These are phyloP conservation scores for Madoqua kirkii DNA, from an alignment of 2,113 vertebrate genomes.

Conservation along the genomic window DNA sequence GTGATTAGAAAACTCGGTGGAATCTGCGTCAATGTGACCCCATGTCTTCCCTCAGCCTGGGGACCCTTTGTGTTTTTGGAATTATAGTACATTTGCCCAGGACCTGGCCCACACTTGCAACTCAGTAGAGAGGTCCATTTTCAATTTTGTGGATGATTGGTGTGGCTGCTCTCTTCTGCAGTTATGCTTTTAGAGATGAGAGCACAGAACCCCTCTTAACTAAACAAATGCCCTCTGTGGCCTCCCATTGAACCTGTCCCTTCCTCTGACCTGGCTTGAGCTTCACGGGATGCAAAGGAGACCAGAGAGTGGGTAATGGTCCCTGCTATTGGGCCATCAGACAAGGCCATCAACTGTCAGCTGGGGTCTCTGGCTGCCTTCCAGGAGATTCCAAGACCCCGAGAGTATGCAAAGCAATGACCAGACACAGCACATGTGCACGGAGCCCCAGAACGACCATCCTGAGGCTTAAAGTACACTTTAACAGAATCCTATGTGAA, in stretches of 20 bases:
- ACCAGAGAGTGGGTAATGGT: neutral
- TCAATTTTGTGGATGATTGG: neutral
- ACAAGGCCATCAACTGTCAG: neutral
- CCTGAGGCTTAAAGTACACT: neutral
- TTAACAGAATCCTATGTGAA: neutral
- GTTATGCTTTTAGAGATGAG: neutral
- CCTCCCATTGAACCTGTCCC: neutral
- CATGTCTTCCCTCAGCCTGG: neutral
- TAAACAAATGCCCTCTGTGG: neutral
- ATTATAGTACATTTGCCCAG: neutral
- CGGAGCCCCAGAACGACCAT: rapidly evolving
- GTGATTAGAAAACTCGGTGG: neutral
- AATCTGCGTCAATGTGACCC: neutral
- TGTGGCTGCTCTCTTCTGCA: neutral
- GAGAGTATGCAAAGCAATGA: neutral
- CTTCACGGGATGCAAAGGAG: neutral
- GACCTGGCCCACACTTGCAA: neutral
- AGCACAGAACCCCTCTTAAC: neutral
- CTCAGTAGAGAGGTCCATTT: neutral
- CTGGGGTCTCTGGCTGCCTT: neutral
- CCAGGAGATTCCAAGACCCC: neutral
- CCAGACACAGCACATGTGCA: neutral
- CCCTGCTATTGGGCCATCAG: neutral
- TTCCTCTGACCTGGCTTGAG: neutral
- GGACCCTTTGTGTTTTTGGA: neutral